These are phyloP conservation scores for Chauna torquata DNA, from an alignment of 2,113 vertebrate species.

Conservation along the genomic window DNA sequence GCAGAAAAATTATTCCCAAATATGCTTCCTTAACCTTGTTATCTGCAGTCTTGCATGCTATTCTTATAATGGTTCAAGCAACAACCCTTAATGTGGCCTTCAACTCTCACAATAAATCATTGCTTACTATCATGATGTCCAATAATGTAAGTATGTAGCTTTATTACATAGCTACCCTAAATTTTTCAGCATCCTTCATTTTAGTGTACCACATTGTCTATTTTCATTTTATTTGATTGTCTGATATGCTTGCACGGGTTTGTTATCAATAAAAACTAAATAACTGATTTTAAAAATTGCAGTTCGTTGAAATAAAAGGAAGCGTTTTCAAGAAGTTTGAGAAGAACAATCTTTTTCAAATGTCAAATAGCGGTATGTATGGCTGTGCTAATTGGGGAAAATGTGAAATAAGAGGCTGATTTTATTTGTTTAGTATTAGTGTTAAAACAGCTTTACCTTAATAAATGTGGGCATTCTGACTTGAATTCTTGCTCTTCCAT, in stretches of 20 bases:
- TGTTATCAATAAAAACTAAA: background rate
- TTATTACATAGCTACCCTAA: background rate
- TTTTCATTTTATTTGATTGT: background rate
- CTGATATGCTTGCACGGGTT: background rate
- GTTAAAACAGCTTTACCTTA: background rate
- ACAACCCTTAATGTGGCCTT: slow-evolving; percentile 98
- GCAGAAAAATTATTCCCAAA: background rate
- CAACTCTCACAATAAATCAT: slow-evolving; percentile 98
- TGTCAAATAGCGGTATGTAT: slow-evolving; percentile 96
- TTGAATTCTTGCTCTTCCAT: background rate
- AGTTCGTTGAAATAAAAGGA: slow-evolving; percentile 99
- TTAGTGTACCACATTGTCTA: background rate
- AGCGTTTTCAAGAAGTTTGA: slow-evolving; percentile 99
- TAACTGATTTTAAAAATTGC: slow-evolving; percentile 65
- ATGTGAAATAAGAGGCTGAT: background rate
- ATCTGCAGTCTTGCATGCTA: slow-evolving; percentile 89
- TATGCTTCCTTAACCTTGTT: slow-evolving; percentile 77
- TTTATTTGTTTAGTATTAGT: background rate
- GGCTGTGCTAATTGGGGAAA: background rate
- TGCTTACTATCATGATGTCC: slow-evolving; percentile 99
- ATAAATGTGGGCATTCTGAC: background rate
- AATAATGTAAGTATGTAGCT: slow-evolving; percentile 89
- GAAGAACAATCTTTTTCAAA: slow-evolving; percentile 98
- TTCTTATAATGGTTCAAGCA: slow-evolving; percentile 98
- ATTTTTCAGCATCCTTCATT: background rate